Evolutionary conservation across 1,140 invertebrate genomes (phyloP).

Genomic region (Phymastichus coffea): DNA sequence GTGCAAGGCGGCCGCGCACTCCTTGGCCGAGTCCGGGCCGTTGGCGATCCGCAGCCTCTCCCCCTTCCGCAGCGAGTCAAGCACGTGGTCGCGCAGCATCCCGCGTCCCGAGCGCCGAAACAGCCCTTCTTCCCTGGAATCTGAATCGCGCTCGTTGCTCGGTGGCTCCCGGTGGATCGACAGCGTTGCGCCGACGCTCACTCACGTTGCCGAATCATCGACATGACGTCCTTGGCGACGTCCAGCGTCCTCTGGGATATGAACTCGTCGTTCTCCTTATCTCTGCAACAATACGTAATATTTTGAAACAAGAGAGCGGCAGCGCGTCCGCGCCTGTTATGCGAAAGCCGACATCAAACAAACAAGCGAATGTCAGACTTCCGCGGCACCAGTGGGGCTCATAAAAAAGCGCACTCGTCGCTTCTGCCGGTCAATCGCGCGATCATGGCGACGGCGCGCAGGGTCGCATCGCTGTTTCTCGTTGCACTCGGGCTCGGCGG

Average conservation of each 20-base stretch:
- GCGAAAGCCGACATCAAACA: no score
- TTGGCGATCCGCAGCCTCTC: conserved; percentile 36
- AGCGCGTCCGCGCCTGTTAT: no score
- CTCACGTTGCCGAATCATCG: conserved; percentile 40
- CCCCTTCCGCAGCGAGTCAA: conserved; percentile 38
- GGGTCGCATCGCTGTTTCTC: background rate
- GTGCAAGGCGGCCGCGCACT: conserved; percentile 51
- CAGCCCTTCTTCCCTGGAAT: conserved; percentile 41
- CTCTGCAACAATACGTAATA: conserved; percentile 14
- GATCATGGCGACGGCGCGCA: conserved; percentile 2
- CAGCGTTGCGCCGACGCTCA: conserved; percentile 9
- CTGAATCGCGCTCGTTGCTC: conserved; percentile 16
- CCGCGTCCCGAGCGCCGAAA: conserved; percentile 38
- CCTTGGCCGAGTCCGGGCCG: conserved; percentile 32
- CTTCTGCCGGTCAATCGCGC: background rate
- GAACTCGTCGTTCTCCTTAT: conserved; percentile 37
- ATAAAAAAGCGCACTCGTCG: background rate
- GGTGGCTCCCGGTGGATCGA: background rate
- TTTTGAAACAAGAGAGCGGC: no score
- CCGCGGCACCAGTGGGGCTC: no score
- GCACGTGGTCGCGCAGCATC: conserved; percentile 33
- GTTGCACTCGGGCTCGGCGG: background rate
- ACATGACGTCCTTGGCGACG: conserved; percentile 38
- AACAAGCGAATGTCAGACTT: no score
- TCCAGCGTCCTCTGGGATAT: conserved; percentile 43